Evolutionary conservation across 2,113 vertebrate genomes (phyloP), one percentile per base, ranked within the genome.

Genomic region (Nesoenas mayeri): DNA sequence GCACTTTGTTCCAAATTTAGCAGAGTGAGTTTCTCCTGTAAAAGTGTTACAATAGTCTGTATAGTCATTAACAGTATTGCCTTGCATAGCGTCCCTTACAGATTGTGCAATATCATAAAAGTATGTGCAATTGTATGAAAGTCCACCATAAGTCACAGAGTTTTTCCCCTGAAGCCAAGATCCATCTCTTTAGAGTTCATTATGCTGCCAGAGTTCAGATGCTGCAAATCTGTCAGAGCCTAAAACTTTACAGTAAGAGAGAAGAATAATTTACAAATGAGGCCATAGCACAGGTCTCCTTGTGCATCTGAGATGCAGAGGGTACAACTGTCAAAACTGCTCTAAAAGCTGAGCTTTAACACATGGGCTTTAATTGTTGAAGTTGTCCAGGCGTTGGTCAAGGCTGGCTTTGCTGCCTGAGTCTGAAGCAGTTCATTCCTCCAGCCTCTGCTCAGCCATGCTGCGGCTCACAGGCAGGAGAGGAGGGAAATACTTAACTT

Each of bases 301-400:
- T 11, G 1, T 11, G 29, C 34, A 24, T 6, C 42, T 58, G n/a
- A 54, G 51, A 32, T 36, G 18, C n/a, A 57, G 54, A 73, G 58
- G 32, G 50, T 62, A 26, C 6, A 6, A 12, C 7, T 38, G 29
- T 6, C 10, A 48, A 32, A 79, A 6, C 4, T 4, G 0, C 26
- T 47, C 22, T 60, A 48, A 83, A 83, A 51, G 7, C 14, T 8
- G 25, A 62, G 26, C 12, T 85, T n/a, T 56, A 57, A 28, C 4
- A 15, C 34, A 15, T 1, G 44, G 51, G 47, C 2, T 81, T 78
- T 57, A 12, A 16, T 9, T 31, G 17, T 10, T 38, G 15, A 17
- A 47, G 6, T 6, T 56, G 4, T 5, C 24, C 28, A 10, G 2
- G 1, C 1, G 0, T 5, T 11, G n/a, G 44, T 8, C 62, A 40